Evolutionary conservation across 2,888 invertebrate genomes (phyloP).

Genomic region (Agrilus biguttatus): DNA sequence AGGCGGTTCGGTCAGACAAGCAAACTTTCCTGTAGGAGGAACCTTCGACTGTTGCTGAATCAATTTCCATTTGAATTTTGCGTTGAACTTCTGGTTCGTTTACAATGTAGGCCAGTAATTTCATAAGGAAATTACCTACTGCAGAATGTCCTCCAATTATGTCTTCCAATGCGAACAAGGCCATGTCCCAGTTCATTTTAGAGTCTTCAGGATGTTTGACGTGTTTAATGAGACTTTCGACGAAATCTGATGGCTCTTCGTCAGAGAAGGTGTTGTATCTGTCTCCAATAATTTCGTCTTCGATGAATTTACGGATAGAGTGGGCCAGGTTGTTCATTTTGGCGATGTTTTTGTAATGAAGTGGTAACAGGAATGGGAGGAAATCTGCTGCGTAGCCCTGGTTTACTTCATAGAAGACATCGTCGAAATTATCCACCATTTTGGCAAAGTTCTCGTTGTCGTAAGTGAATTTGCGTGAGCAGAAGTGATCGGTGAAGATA

Average conservation of each 20-base stretch:
- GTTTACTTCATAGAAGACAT: conserved; percentile 52
- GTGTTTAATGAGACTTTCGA: conserved; percentile 41
- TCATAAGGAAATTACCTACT: conserved; percentile 44
- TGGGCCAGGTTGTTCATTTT: conserved; percentile 36
- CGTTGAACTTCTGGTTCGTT: conserved; percentile 37
- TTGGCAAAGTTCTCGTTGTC: conserved; percentile 31
- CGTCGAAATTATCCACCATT: conserved; percentile 43
- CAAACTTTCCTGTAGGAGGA: conserved; percentile 16
- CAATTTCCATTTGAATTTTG: conserved; percentile 40
- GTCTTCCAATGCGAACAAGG: conserved; percentile 35
- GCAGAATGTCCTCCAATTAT: conserved; percentile 46
- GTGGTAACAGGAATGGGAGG: conserved; percentile 42
- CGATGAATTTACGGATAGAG: conserved; percentile 39
- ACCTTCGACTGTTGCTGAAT: conserved; percentile 22
- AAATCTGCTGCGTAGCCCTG: conserved; percentile 54
- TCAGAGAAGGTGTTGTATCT: conserved; percentile 24
- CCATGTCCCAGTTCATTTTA: conserved; percentile 36
- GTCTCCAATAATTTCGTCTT: conserved; percentile 34
- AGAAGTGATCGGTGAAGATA: conserved; percentile 46
- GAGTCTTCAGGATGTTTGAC: conserved; percentile 29
- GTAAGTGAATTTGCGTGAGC: conserved; percentile 36
- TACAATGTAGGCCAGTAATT: conserved; percentile 41
- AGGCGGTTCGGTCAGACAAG: conserved; percentile 28
- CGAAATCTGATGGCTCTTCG: conserved; percentile 36
- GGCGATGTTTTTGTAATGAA: conserved; percentile 36